Evolutionary conservation across 2,797 vertebrate genomes (phyloP), one percentile per base, ranked within the genome.

Genomic region (Lithobates pipiens): DNA sequence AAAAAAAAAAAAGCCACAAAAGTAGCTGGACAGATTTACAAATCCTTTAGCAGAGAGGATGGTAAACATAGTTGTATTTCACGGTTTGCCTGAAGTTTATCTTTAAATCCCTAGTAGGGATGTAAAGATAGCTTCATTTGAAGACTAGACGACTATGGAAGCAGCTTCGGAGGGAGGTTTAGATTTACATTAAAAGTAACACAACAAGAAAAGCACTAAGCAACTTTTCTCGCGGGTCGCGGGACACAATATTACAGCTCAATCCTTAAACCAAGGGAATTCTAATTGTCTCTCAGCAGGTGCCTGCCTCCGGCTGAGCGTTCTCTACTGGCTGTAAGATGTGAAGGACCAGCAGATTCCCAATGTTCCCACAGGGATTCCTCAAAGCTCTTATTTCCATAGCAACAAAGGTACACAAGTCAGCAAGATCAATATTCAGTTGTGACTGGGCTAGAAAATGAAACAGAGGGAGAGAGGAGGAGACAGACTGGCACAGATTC

Each of bases 401-500:
- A 92, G 93, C 89, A 92, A 80, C 75, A 88, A 89, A 0, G 77
- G 90, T 89, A 91, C 90, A 92, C 88, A 61, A 91, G 90, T 89
- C 90, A 50, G 85, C 89, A 86, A 10, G 79, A 93, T 93, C 86
- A 0, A 93, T 93, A 90, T 73, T 79, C 76, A 77, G 84, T 34
- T 2, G 84, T 87, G 69, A 63, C 54, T 67, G 27, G 25, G 63
- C 42, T 18, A 18, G 71, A 44, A 68, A 74, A 67, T 61, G 44
- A 74, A 74, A 74, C 10, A 46, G 16, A 6, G 54, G 54, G 54
- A 61, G n/a, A 80, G 65, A 15, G 25, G n/a, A 42, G 39, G 25
- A 69, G 36, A 46, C 13, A 32, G 18, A 23, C 5, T 44, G 44
- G 44, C n/a, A 50, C 13, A 57, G 44, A 76, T 67, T 25, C 27